Base-by-base conservation (phyloP, 1,140 invertebrate genomes). In the Sycobia sp. region DNA sequence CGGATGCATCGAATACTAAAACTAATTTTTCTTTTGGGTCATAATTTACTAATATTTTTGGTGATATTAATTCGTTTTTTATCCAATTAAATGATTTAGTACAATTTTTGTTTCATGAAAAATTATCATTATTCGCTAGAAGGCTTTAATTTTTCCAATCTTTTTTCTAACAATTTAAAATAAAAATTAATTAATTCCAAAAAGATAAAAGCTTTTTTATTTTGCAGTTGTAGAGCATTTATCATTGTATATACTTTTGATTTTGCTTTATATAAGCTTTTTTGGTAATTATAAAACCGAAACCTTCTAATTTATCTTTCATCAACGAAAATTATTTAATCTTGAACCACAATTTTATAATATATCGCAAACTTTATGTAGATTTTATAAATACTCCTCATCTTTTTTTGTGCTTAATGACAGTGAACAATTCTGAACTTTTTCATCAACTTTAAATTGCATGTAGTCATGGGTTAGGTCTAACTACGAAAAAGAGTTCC, bases 341-440 rank as follows among this genome's bases (percentile, higher is more conserved):
- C 59, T 55, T 23, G 59, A 63, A 14, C 38, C 13, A 29, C 38
- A 34, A 29, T 58, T 43, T n/a, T 49, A 14, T 3, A 65, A 39
- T 65, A 29, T 47, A 39, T 58, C 36, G 50, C 39, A 65, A 36
- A 65, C 62, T 50, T 58, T 29, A 11, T 38, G 5, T 22, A 65
- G 20, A 11, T 36, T 59, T 34, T 49, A 29, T 36, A 36, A n/a
- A 50, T 65, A 44, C 10, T 55, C 34, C 22, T 50, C 36, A 5
- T n/a, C 34, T 13, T 47, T 49, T 20, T 49, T 51, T 51, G 54
- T 67, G 61, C 59, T 74, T 77, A 25, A 65, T 43, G 8, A 68
- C 62, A 14, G 62, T 67, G 49, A 20, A 47, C 11, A 59, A 32
- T 32, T 63, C 39, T 3, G 29, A 11, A 11, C 58, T 57, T 22